phyloP scores from a whole-genome alignment of 1,140 invertebrate genomes.

The Thereuonema tuberculata region DNA sequence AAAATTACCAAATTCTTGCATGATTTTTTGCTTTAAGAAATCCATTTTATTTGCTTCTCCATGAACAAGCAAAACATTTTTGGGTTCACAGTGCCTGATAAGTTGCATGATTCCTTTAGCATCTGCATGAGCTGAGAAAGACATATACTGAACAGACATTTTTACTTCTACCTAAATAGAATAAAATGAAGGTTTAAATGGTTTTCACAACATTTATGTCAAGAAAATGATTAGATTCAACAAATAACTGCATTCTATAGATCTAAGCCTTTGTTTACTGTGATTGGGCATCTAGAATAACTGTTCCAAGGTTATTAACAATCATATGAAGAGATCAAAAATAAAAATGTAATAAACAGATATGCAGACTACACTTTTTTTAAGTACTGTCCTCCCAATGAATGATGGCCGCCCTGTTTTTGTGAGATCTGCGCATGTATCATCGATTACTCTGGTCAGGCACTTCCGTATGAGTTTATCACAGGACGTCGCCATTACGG shows the following conservation, averaged over 20 bases:
- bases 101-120: constrained; percentile 99
- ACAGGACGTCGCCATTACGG: no score
- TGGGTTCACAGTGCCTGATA: constrained; percentile 93
- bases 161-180: constrained; percentile 69
- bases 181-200: background rate
- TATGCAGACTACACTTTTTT: no score
- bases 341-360: no score
- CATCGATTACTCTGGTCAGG: no score
- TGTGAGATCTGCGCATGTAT: no score
- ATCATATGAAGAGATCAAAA: no score
- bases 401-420: no score
- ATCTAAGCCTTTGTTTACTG: background rate
- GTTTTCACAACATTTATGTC: no score
- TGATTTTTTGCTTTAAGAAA: constrained; percentile 83
- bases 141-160: constrained; percentile 98
- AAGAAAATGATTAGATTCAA: background rate
- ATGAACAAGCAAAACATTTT: constrained; percentile 95
- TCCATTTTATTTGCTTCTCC: constrained; percentile 78
- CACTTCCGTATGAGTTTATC: no score
- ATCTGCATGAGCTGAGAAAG: constrained; percentile 98
- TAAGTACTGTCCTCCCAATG: no score
- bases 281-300: no score
- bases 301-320: no score
- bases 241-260: background rate
- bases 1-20: constrained; percentile 50